Conservation (phyloP, 1,140 invertebrate genomes). For the Drosophila orosa region DNA sequence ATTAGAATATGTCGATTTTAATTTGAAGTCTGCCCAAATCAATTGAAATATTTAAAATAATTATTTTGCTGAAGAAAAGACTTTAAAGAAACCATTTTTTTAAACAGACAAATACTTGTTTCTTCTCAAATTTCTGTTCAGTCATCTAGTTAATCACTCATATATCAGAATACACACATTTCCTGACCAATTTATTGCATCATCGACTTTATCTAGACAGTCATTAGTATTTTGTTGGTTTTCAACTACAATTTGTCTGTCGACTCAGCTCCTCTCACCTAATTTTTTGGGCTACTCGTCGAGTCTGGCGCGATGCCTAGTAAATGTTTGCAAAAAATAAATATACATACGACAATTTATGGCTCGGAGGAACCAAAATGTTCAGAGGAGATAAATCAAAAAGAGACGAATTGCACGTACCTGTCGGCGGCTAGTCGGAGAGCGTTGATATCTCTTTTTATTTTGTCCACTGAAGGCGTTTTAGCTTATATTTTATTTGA, state of each 20-base stretch:
- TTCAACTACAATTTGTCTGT: slow-evolving; percentile 25
- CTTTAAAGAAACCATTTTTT: too few relatives aligned
- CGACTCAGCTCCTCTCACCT: slow-evolving; percentile 10
- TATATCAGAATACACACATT: slow-evolving; percentile 8
- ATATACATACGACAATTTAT: slow-evolving; percentile 49
- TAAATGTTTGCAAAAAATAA: slow-evolving; percentile 2
- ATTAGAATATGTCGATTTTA: too few relatives aligned
- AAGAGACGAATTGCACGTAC: slow-evolving; percentile 67
- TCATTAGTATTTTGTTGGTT: slow-evolving; percentile 21
- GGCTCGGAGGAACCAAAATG: slow-evolving; percentile 29
- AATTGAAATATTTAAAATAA: neutral
- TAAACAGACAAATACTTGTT: neutral
- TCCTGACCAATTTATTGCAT: slow-evolving; percentile 12
- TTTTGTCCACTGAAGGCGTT: slow-evolving; percentile 73
- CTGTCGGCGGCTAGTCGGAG: slow-evolving; percentile 57
- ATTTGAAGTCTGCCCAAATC: neutral
- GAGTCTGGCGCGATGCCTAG: slow-evolving; percentile 1
- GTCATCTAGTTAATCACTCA: slow-evolving; percentile 17
- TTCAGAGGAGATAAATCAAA: slow-evolving; percentile 63
- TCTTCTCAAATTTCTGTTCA: slow-evolving; percentile 3
- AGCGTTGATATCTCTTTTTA: slow-evolving; percentile 70
- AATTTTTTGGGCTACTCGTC: slow-evolving; percentile 8
- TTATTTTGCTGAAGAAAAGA: neutral
- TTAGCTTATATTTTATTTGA: slow-evolving; percentile 58
- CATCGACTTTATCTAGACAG: slow-evolving; percentile 3